A percentile compares a stretch with the other conserved stretches of the same genome.
Evolutionary conservation across 2,888 invertebrate species (phyloP).

Genomic region (Hecatera dysodea): DNA sequence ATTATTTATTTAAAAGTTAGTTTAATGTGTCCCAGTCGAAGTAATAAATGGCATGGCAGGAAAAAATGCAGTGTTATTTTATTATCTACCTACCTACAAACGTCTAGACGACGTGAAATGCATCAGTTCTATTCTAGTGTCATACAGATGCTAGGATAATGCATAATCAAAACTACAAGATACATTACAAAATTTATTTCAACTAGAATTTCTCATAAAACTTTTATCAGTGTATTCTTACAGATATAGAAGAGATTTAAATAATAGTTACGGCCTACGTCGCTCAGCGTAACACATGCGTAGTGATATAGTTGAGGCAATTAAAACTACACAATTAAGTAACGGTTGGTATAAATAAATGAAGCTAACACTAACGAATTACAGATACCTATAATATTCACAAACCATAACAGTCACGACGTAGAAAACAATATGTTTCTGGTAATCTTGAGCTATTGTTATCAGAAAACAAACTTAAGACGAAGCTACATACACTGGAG

Average conservation of each 20-base stretch:
- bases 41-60: slow-evolving; percentile 61
- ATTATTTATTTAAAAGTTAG: slow-evolving; percentile 64
- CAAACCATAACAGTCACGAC: slow-evolving; percentile 63
- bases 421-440: slow-evolving; percentile 63
- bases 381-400: slow-evolving; percentile 61
- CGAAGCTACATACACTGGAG: slow-evolving; percentile 41
- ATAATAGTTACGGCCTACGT: slow-evolving; percentile 61
- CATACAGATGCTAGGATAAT: slow-evolving; percentile 25
- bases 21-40: slow-evolving; percentile 54
- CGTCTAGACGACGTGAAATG: slow-evolving; percentile 18
- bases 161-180: slow-evolving; percentile 68
- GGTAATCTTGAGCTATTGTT: slow-evolving; percentile 67
- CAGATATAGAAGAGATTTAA: slow-evolving; percentile 67
- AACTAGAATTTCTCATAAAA: slow-evolving; percentile 84
- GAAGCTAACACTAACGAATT: slow-evolving; percentile 61
- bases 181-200: slow-evolving; percentile 88
- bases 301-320: slow-evolving; percentile 61
- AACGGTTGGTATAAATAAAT: slow-evolving; percentile 73
- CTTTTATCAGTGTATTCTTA: slow-evolving; percentile 78
- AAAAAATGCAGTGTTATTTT: slow-evolving; percentile 7
- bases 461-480: slow-evolving; percentile 58
- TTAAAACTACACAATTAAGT: slow-evolving; percentile 80
- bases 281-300: slow-evolving; percentile 65
- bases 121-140: slow-evolving; percentile 21
- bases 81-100: neutral